Evolutionary conservation across 2,888 invertebrate species (phyloP).

Genomic region (Orthonevra nobilis): DNA sequence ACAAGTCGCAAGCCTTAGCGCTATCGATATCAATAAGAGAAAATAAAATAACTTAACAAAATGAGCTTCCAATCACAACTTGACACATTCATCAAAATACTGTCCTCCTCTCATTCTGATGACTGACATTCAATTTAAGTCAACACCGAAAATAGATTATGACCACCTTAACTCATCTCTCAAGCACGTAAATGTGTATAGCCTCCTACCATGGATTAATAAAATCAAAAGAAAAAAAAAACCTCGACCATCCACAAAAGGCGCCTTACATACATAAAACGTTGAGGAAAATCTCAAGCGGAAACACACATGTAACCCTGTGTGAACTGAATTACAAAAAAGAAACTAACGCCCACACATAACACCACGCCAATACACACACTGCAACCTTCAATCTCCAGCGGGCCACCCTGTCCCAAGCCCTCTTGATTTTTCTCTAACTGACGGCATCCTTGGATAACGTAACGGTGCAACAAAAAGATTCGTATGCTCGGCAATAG

Average conservation of each 20-base stretch:
- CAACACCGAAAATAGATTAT: no score
- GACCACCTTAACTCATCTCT: no score
- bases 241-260: conserved; percentile 13
- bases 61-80: no score
- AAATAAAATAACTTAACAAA: no score
- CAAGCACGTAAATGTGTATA: no score
- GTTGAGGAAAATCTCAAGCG: conserved; percentile 14
- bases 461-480: conserved; percentile 56
- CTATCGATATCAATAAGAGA: no score
- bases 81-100: no score
- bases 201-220: no score
- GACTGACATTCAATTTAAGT: no score
- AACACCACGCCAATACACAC: background rate
- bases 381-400: background rate
- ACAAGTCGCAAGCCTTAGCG: no score
- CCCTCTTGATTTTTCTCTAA: conserved; percentile 33
- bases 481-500: conserved; percentile 50
- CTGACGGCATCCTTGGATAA: conserved; percentile 43
- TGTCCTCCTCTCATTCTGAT: no score
- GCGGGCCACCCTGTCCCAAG: conserved; percentile 10
- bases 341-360: conserved; percentile 23
- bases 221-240: no score
- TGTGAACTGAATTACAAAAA: conserved; percentile 7
- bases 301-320: conserved; percentile 32
- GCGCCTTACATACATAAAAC: conserved; percentile 34